These are phyloP conservation scores for Limonius californicus DNA, from an alignment of 1,140 invertebrate species.

Conservation along the genomic window DNA sequence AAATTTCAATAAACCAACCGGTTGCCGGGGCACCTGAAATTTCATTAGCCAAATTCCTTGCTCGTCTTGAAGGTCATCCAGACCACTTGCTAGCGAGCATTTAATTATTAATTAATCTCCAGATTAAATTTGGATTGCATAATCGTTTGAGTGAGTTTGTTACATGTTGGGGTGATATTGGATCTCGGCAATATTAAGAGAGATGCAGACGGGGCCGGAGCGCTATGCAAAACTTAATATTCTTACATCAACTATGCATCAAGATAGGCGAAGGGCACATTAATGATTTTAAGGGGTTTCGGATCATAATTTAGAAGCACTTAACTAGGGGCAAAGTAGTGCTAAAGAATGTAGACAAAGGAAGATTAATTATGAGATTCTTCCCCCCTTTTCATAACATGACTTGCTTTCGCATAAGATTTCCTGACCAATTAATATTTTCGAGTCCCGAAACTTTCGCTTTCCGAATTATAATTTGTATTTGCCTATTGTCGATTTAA, in stretches of 20 bases:
- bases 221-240: constrained; percentile 1
- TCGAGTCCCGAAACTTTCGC: too few species aligned
- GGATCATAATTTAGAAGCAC: too few species aligned
- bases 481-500: too few species aligned
- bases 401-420: too few species aligned
- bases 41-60: constrained; percentile 30
- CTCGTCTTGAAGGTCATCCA: constrained; percentile 29
- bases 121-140: constrained; percentile 24
- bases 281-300: neutral
- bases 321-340: too few species aligned
- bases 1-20: constrained; percentile 21
- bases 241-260: neutral
- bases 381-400: too few species aligned
- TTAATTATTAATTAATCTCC: constrained; percentile 29
- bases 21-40: constrained; percentile 27
- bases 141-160: constrained; percentile 12
- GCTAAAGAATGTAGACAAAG: too few species aligned
- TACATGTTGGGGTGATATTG: neutral
- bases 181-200: neutral
- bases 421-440: too few species aligned
- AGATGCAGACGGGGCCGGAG: neutral
- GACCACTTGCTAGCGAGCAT: constrained; percentile 24
- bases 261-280: too few species aligned
- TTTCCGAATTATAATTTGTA: too few species aligned
- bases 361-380: too few species aligned